Conservation (phyloP, 2,797 vertebrate species). For the Sebastes diploproa region DNA sequence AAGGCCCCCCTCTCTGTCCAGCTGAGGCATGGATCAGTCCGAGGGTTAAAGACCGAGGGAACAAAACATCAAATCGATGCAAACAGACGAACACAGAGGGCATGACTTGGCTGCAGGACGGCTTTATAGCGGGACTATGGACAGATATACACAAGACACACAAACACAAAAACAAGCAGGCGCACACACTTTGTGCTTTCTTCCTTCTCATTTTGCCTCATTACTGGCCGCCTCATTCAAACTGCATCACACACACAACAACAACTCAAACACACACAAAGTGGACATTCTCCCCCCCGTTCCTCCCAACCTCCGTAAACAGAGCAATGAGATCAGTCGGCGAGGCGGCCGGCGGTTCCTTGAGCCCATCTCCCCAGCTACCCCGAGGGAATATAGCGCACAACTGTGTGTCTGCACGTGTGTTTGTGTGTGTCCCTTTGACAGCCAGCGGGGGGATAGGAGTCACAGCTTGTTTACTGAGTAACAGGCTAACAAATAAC, state of each 20-base stretch:
- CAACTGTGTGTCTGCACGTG: conserved; percentile 3
- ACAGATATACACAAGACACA: conserved; percentile 9
- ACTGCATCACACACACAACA: background rate
- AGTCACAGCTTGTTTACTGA: conserved; percentile 69
- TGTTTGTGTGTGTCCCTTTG: conserved; percentile 39
- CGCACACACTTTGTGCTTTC: conserved; percentile 1
- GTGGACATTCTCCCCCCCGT: conserved; percentile 10
- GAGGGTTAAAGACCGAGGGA: conserved; percentile 45
- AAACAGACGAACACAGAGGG: conserved; percentile 35
- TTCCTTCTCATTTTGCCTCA: conserved; percentile 28
- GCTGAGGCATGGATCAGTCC: conserved; percentile 40
- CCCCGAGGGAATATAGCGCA: conserved; percentile 15
- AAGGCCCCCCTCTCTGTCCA: conserved; percentile 28
- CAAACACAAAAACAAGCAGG: conserved; percentile 3
- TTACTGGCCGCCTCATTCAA: conserved; percentile 37
- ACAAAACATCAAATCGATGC: conserved; percentile 53
- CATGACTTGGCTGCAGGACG: conserved; percentile 32
- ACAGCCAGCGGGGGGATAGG: conserved; percentile 44
- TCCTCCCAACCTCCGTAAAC: conserved; percentile 1
- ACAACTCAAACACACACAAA: conserved; percentile 13
- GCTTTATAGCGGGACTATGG: background rate
- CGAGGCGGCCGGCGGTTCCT: conserved; percentile 15
- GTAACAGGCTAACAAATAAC: conserved; percentile 76
- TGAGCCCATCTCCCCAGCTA: conserved; percentile 25
- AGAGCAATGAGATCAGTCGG: conserved; percentile 49